Evolutionary conservation across 2,113 vertebrate genomes (phyloP).

Genomic region (Collichthys lucidus): DNA sequence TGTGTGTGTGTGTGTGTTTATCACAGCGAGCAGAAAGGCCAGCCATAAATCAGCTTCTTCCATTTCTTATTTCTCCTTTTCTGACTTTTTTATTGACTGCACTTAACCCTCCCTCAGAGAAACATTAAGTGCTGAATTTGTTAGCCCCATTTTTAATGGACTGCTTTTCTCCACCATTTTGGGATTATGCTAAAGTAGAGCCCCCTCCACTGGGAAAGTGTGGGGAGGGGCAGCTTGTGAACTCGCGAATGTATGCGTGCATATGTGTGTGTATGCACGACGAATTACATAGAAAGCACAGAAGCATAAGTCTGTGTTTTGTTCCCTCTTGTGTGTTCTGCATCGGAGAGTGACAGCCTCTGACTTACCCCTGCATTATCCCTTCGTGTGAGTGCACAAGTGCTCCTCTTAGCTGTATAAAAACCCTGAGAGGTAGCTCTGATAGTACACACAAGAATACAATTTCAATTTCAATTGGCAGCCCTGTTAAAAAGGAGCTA

Average conservation of each 20-base stretch:
- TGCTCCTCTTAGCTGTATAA: conserved; percentile 72
- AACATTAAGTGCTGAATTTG: conserved; percentile 76
- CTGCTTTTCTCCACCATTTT: conserved; percentile 73
- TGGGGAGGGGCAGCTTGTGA: conserved; percentile 40
- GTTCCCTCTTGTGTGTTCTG: conserved; percentile 69
- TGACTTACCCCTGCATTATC: conserved; percentile 73
- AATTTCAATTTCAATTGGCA: conserved; percentile 84
- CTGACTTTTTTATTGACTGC: conserved; percentile 75
- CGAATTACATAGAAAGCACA: conserved; percentile 68
- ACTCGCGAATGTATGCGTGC: conserved; percentile 2
- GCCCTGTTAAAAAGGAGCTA: conserved; percentile 76
- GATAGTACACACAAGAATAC: conserved; percentile 80
- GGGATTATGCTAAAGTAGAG: conserved; percentile 77
- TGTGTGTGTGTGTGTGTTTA: conserved; percentile 37
- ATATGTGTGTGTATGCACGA: background rate
- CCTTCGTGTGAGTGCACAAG: conserved; percentile 37
- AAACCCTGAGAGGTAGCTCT: conserved; percentile 77
- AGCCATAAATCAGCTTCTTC: conserved; percentile 54
- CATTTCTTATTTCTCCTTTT: conserved; percentile 53
- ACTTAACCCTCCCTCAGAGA: conserved; percentile 67
- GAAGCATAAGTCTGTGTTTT: conserved; percentile 71
- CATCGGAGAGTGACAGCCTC: conserved; percentile 72
- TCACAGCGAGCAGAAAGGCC: conserved; percentile 43
- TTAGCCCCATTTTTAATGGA: conserved; percentile 77
- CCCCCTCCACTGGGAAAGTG: conserved; percentile 34